phyloP scores from a whole-genome alignment of 2,797 vertebrate genomes.

The Aplochiton taeniatus region DNA sequence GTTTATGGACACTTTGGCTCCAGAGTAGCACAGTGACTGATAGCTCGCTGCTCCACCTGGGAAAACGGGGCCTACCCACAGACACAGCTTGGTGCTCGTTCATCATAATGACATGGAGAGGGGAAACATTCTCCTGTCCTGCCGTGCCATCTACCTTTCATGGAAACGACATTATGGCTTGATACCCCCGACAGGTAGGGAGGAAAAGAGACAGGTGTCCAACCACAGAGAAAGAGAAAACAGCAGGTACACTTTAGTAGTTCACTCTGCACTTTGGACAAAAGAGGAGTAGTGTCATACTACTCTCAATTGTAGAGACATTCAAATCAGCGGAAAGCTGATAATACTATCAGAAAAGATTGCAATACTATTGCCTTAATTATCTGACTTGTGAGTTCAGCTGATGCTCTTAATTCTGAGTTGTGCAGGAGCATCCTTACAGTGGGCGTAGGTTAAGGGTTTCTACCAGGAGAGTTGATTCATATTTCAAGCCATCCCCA shows the following conservation, averaged over 20 bases:
- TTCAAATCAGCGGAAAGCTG: too few relatives aligned
- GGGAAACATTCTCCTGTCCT: conserved; percentile 29
- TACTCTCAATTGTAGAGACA: not conserved
- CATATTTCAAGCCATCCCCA: too few relatives aligned
- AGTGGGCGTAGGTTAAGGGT: too few relatives aligned
- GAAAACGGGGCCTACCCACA: conserved; percentile 61
- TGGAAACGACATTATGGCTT: conserved; percentile 22
- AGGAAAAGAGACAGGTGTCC: not conserved
- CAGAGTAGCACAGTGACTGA: conserved; percentile 55
- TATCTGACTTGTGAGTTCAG: too few relatives aligned
- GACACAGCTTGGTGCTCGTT: conserved; percentile 67
- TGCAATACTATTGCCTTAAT: too few relatives aligned
- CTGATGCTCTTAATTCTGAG: too few relatives aligned
- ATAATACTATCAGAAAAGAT: too few relatives aligned
- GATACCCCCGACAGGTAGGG: conserved; percentile 34
- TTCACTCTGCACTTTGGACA: not conserved
- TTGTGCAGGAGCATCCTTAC: too few relatives aligned
- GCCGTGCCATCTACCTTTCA: conserved; percentile 1
- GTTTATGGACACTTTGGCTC: conserved; percentile 67
- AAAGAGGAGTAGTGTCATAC: not conserved
- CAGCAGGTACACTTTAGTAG: not conserved
- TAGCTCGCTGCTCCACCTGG: conserved; percentile 52
- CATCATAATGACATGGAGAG: conserved; percentile 66
- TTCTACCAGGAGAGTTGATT: too few relatives aligned
- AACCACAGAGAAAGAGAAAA: conserved; percentile 11